These are phyloP conservation scores for Nowickia ferox DNA, from an alignment of 2,888 invertebrate species.

Conservation along the genomic window DNA sequence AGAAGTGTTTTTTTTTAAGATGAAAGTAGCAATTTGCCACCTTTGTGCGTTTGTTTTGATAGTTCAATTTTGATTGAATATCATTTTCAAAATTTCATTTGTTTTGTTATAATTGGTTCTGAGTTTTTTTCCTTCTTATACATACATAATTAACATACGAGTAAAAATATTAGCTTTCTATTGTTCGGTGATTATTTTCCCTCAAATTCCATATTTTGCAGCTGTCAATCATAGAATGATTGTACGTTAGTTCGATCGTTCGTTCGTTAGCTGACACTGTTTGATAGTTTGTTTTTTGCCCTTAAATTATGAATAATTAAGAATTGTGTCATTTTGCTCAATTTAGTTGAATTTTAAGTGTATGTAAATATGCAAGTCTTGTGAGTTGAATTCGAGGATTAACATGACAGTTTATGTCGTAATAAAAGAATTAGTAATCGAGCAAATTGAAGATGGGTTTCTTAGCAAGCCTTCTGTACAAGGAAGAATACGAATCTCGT, in stretches of 20 bases:
- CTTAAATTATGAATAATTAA: conserved; percentile 34
- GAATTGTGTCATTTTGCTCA: neutral
- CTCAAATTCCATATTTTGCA: conserved; percentile 79
- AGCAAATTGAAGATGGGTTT: too few relatives aligned
- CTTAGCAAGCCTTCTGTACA: too few relatives aligned
- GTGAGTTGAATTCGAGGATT: neutral
- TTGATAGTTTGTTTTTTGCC: conserved; percentile 33
- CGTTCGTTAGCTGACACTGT: conserved; percentile 8
- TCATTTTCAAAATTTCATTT: neutral
- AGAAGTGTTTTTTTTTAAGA: neutral
- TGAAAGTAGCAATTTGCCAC: neutral
- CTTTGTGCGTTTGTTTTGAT: neutral
- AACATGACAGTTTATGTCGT: neutral
- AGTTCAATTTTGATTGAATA: neutral
- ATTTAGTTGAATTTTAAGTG: too few relatives aligned
- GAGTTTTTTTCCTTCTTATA: neutral
- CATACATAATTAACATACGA: conserved; percentile 23
- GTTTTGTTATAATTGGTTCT: too few relatives aligned
- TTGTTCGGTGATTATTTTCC: neutral
- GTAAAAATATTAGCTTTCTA: neutral
- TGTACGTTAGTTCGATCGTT: conserved; percentile 33
- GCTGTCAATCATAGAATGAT: conserved; percentile 79
- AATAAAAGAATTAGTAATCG: neutral
- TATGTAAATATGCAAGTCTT: neutral
- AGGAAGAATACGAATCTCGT: too few relatives aligned